Conservation (phyloP, 2,113 vertebrate species). For the Apaloderma vittatum region DNA sequence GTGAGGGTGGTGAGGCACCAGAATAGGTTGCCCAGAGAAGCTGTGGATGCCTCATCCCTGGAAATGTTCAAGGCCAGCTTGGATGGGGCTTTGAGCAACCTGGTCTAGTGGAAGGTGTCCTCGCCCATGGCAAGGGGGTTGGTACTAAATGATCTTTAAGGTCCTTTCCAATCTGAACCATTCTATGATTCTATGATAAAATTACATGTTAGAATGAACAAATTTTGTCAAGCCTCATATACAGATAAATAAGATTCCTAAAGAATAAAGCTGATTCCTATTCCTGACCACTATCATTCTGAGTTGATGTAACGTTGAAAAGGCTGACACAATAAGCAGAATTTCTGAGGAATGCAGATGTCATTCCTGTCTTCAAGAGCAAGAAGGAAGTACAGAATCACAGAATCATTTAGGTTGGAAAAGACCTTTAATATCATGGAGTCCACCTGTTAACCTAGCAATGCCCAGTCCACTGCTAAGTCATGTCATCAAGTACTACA, state of each 20-base stretch:
- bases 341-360: not conserved
- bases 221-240: not conserved
- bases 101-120: too few relatives aligned
- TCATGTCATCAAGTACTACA: too few relatives aligned
- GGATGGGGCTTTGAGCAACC: too few relatives aligned
- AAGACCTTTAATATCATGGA: not conserved
- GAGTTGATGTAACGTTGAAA: not conserved
- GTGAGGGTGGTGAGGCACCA: too few relatives aligned
- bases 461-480: not conserved
- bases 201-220: not conserved
- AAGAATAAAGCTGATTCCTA: not conserved
- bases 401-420: not conserved
- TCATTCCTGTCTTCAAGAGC: not conserved
- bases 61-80: too few relatives aligned
- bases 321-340: not conserved
- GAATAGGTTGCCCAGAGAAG: too few relatives aligned
- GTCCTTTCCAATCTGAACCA: too few relatives aligned
- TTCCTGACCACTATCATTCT: not conserved
- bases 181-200: too few relatives aligned
- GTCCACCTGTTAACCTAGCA: not conserved
- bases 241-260: not conserved
- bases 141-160: too few relatives aligned
- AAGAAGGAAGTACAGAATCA: not conserved
- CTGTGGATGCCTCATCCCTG: too few relatives aligned
- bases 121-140: too few relatives aligned